Evolutionary conservation across 2,113 vertebrate species (phyloP).

Genomic region (Labrus mixtus): DNA sequence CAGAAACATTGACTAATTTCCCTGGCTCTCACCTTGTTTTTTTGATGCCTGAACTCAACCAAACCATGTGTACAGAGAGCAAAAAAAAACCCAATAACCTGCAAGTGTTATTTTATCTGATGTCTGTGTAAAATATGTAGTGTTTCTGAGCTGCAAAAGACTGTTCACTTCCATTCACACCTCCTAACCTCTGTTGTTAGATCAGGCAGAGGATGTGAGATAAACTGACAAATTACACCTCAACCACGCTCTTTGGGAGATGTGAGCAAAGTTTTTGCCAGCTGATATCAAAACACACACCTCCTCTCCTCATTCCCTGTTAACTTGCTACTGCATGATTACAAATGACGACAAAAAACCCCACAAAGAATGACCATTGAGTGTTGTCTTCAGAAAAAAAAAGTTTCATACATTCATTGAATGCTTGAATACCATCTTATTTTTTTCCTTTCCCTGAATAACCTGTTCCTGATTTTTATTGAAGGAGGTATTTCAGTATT

Average conservation of each 20-base stretch:
- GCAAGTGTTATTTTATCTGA: not conserved
- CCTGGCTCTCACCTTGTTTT: not conserved
- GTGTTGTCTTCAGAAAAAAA: not conserved
- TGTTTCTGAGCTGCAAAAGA: not conserved
- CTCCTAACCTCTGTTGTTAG: slow-evolving; percentile 7
- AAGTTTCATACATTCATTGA: not conserved
- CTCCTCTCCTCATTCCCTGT: not conserved
- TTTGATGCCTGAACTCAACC: not conserved
- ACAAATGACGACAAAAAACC: not conserved
- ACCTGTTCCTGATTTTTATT: not conserved
- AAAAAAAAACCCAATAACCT: not conserved
- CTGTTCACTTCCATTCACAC: slow-evolving; percentile 26
- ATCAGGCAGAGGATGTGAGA: slow-evolving; percentile 11
- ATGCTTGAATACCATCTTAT: not conserved
- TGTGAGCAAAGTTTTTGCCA: slow-evolving; percentile 6
- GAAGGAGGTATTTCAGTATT: not conserved
- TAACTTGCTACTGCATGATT: not conserved
- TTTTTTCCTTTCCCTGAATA: not conserved
- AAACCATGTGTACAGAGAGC: not conserved
- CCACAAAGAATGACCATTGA: not conserved
- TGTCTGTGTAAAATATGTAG: not conserved
- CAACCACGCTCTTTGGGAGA: slow-evolving; percentile 6
- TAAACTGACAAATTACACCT: slow-evolving; percentile 15
- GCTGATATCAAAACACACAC: not conserved
- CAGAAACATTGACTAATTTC: not conserved